Base-by-base conservation (phyloP, 2,113 vertebrate species). In the Gallinago undulata region DNA sequence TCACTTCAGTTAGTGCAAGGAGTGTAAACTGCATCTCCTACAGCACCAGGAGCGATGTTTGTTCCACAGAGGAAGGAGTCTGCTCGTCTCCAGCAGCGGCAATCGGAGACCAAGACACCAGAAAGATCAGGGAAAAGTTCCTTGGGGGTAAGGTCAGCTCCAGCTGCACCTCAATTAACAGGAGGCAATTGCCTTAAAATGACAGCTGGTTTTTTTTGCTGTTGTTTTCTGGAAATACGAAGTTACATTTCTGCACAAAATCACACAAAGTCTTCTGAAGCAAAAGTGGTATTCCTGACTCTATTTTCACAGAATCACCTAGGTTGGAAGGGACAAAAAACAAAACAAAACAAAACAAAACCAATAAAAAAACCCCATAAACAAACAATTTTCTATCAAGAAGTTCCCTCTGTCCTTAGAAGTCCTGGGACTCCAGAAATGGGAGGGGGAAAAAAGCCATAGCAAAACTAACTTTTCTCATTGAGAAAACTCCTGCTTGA, bases 401-500 rank as follows among this genome's bases (percentile, higher is more conserved):
- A 90, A 53, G 7, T 11, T 87, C 28, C 25, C 41, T 75, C 23
- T 90, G 33, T 31, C 45, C 53, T 75, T 68, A 47, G 18, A 75
- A 75, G 37, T 51, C 31, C 56, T 63, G 33, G 8, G 22, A 51
- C 30, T 82, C 66, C 45, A 45, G 48, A 83, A 69, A 30, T 11
- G 6, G 47, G 47, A 28, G 9, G 16, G 28, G 16, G 6, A 18
- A 51, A 21, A 19, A 8, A 70, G 18, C 24, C 13, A 50, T 9
- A 62, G 55, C 9, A 86, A 86, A 88, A 12, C 25, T 63, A 50
- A 60, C 28, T 59, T 75, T 84, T 64, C 39, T 85, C 63, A 25
- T 55, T 77, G 59, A 90, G 90, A 90, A 92, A 90, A 95, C 31
- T 50, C 64, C 51, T 63, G 19, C 25, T 96, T 88, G 87, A 94